Conservation (phyloP, 2,888 invertebrate genomes). For the Caenorhabditis zanzibari region DNA sequence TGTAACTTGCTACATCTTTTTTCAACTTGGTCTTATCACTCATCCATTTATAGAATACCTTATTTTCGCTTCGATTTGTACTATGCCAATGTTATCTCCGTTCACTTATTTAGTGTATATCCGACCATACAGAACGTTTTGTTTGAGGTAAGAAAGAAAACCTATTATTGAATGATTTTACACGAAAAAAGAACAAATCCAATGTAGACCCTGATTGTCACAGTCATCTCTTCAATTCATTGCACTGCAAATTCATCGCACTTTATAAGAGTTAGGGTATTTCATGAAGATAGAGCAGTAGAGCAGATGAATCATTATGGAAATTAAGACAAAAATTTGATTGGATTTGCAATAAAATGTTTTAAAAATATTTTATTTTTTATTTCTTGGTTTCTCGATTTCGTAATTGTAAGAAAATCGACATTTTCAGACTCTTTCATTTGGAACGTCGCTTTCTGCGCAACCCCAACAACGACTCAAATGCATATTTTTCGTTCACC, state of each 20-base stretch:
- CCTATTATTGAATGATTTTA: too few species aligned
- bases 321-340: too few species aligned
- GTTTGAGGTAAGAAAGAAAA: slow-evolving; percentile 18
- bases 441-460: background rate
- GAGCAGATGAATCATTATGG: too few species aligned
- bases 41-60: slow-evolving; percentile 49
- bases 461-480: slow-evolving; percentile 6
- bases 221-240: too few species aligned
- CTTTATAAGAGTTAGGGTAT: too few species aligned
- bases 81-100: slow-evolving; percentile 44
- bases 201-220: too few species aligned
- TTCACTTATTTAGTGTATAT: slow-evolving; percentile 44
- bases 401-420: background rate
- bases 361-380: too few species aligned
- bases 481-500: slow-evolving; percentile 8
- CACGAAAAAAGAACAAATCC: too few species aligned
- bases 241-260: too few species aligned
- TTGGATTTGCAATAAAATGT: too few species aligned
- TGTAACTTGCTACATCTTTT: slow-evolving; percentile 7
- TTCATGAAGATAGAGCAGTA: too few species aligned
- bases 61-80: slow-evolving; percentile 29
- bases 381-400: background rate
- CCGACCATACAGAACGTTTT: slow-evolving; percentile 32
- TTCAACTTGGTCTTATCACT: slow-evolving; percentile 38
- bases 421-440: slow-evolving; percentile 17